A percentile compares a stretch with the other conserved stretches of the same genome.
phyloP scores from a whole-genome alignment of 2,888 invertebrate genomes.

The Callyntrura guangdongensis region DNA sequence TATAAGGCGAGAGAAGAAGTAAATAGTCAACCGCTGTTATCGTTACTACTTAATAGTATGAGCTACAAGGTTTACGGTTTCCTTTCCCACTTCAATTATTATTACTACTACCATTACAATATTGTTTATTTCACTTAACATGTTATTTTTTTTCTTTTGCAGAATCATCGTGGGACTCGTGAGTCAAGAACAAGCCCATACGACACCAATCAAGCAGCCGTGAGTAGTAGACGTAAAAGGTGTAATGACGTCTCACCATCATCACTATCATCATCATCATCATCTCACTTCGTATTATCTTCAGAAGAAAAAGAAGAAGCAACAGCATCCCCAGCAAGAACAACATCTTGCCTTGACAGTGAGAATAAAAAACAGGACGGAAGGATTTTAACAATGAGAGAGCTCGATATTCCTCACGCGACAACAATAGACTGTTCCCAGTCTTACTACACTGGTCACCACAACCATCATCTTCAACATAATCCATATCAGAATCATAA shows the following conservation, averaged over 20 bases:
- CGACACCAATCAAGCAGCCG: conserved; percentile 75
- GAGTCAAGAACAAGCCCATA: conserved; percentile 78
- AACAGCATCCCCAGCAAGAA: conserved; percentile 28
- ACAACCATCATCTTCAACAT: conserved; percentile 58
- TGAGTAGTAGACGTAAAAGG: conserved; percentile 74
- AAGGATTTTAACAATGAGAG: conserved; percentile 73
- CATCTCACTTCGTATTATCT: conserved; percentile 55
- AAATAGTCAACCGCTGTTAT: not conserved
- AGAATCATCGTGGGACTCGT: conserved; percentile 81
- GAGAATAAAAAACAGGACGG: conserved; percentile 61
- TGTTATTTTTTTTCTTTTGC: conserved; percentile 56
- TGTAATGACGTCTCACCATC: conserved; percentile 75
- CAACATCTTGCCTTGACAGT: conserved; percentile 75
- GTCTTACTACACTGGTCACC: conserved; percentile 69
- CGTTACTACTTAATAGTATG: not conserved
- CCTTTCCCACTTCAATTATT: conserved; percentile 42
- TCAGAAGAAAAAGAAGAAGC: conserved; percentile 69
- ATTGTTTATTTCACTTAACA: conserved; percentile 41
- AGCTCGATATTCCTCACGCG: conserved; percentile 78
- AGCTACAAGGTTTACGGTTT: conserved; percentile 32
- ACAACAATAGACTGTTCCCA: conserved; percentile 69
- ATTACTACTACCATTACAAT: conserved; percentile 17
- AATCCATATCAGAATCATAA: conserved; percentile 71
- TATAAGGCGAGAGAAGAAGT: not conserved
- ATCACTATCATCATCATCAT: conserved; percentile 57